These are phyloP conservation scores for Knipowitschia caucasica DNA, from an alignment of 2,797 vertebrate species.

Conservation along the genomic window DNA sequence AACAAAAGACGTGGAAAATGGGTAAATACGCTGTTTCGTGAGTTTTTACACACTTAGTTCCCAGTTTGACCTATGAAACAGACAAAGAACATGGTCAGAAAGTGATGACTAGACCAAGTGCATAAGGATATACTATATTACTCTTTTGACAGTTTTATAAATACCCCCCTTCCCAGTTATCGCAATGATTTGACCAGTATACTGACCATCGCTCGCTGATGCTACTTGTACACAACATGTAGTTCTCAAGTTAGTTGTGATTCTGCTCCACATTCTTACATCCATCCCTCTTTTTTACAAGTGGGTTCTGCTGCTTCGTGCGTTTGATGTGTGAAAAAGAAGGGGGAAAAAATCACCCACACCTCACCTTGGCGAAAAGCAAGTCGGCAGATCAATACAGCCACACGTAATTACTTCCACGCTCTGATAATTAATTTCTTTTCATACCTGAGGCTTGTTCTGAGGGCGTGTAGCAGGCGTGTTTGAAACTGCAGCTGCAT, in stretches of 20 bases:
- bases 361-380: background rate
- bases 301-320: conserved; percentile 3
- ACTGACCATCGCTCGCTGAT: no score
- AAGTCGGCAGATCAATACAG: background rate
- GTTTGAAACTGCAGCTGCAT: conserved; percentile 6
- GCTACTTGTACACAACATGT: no score
- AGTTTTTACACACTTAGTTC: no score
- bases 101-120: no score
- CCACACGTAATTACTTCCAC: conserved; percentile 10
- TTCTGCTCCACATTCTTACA: background rate
- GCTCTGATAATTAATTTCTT: conserved; percentile 20
- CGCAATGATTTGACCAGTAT: no score
- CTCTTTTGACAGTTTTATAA: no score
- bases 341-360: conserved; percentile 6
- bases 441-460: conserved; percentile 8
- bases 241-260: background rate
- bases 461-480: background rate
- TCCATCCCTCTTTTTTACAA: background rate
- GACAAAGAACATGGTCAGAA: no score
- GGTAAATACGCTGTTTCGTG: no score
- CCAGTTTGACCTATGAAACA: no score
- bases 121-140: no score
- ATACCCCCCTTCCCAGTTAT: no score
- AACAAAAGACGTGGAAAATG: no score
- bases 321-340: conserved; percentile 14